A percentile compares a stretch with the other conserved stretches of the same genome.
Conservation (phyloP, 2,888 invertebrate genomes). For the Tholera decimalis region DNA sequence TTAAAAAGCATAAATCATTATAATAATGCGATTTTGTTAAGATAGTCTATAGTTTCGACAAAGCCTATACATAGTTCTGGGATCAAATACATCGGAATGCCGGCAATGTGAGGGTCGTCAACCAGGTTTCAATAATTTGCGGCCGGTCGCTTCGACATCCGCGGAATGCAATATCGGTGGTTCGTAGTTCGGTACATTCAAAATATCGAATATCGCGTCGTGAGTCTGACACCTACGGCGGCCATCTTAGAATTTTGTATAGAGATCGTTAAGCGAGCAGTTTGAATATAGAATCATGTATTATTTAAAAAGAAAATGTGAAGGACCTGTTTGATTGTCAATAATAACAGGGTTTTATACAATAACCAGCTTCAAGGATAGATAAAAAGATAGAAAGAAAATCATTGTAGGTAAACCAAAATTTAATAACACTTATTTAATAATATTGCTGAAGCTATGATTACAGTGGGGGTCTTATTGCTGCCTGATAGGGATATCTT, state of each 20-base stretch:
- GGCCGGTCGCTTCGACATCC: slow-evolving; percentile 45
- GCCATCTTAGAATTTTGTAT: slow-evolving; percentile 37
- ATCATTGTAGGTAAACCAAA: too few species aligned
- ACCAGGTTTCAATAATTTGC: slow-evolving; percentile 62
- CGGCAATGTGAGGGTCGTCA: slow-evolving; percentile 46
- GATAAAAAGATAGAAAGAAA: too few species aligned
- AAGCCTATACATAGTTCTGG: slow-evolving; percentile 24
- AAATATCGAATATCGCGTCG: slow-evolving; percentile 51
- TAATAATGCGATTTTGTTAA: neutral
- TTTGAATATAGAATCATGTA: slow-evolving; percentile 15
- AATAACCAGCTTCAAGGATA: neutral
- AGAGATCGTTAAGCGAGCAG: neutral
- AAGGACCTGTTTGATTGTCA: too few species aligned
- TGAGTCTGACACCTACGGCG: slow-evolving; percentile 21
- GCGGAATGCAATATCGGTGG: slow-evolving; percentile 60
- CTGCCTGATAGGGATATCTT: too few species aligned
- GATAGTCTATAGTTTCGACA: neutral
- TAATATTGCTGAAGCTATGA: too few species aligned
- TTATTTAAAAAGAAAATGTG: neutral
- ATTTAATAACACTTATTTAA: too few species aligned
- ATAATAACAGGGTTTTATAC: neutral
- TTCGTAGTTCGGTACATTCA: slow-evolving; percentile 46
- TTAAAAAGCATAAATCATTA: too few species aligned
- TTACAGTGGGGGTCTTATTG: too few species aligned
- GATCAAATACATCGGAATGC: slow-evolving; percentile 48